Percentiles rank a stretch among this genome's conserved stretches.
Conservation (phyloP, 2,113 vertebrate genomes). For the Fregetta grallaria region DNA sequence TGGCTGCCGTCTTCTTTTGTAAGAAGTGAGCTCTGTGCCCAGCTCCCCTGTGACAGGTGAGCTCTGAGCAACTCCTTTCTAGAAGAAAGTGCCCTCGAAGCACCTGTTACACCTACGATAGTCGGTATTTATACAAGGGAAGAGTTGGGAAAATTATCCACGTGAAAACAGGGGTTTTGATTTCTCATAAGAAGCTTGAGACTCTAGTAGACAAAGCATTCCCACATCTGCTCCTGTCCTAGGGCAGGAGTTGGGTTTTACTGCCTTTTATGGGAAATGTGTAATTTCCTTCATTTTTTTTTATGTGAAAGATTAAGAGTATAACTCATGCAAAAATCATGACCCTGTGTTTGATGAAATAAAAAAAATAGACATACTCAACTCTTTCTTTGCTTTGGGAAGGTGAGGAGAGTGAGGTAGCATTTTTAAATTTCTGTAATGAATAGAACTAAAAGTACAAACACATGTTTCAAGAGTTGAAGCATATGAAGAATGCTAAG, state of each 20-base stretch:
- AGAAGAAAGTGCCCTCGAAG: background rate
- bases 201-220: background rate
- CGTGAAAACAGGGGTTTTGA: background rate
- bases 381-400: background rate
- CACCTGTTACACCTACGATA: background rate
- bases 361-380: background rate
- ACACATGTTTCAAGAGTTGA: background rate
- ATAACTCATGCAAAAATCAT: background rate
- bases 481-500: background rate
- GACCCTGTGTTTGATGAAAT: background rate
- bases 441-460: background rate
- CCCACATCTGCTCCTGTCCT: background rate
- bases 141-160: background rate
- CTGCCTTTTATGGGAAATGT: background rate
- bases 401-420: too few relatives aligned
- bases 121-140: background rate
- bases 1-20: background rate
- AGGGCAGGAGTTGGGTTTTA: background rate
- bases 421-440: background rate
- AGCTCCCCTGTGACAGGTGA: constrained; percentile 74
- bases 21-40: constrained; percentile 3
- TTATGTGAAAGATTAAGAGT: background rate
- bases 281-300: background rate
- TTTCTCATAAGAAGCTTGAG: background rate
- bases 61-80: constrained; percentile 68